Evolutionary conservation across 2,113 vertebrate genomes (phyloP).

Genomic region (Gobiocypris rarus): DNA sequence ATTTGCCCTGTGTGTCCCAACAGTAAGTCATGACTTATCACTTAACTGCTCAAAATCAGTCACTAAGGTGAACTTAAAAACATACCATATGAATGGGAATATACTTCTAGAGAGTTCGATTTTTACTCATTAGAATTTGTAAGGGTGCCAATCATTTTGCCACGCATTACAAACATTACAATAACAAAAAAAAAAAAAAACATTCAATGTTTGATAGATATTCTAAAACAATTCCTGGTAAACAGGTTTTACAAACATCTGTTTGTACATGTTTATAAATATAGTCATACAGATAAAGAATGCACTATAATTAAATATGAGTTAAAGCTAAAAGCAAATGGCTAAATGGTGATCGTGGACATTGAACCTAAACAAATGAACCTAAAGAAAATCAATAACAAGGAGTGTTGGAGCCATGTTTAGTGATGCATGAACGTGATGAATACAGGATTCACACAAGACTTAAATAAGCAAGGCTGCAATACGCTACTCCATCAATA

Average conservation of each 20-base stretch:
- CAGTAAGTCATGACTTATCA: too few relatives aligned
- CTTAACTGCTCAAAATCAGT: too few relatives aligned
- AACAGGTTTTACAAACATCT: neutral
- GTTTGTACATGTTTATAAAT: neutral
- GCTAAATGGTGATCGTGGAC: neutral
- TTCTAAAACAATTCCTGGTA: neutral
- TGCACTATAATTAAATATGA: neutral
- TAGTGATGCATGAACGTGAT: neutral
- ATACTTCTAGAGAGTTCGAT: too few relatives aligned
- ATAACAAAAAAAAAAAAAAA: neutral
- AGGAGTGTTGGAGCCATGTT: neutral
- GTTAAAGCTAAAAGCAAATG: neutral
- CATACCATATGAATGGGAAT: too few relatives aligned
- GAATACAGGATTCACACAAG: slow-evolving; percentile 2
- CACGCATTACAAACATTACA: neutral
- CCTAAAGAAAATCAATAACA: slow-evolving; percentile 2
- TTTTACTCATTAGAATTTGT: too few relatives aligned
- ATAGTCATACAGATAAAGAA: neutral
- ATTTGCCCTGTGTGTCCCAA: too few relatives aligned
- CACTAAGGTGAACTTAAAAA: too few relatives aligned
- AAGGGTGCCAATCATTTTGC: too few relatives aligned
- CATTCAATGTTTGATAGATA: too few relatives aligned
- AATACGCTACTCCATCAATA: slow-evolving; percentile 3
- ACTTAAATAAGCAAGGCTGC: neutral
- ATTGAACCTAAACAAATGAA: slow-evolving; percentile 1